phyloP scores from a whole-genome alignment of 2,113 vertebrate species.

The Gymnobelideus leadbeateri region DNA sequence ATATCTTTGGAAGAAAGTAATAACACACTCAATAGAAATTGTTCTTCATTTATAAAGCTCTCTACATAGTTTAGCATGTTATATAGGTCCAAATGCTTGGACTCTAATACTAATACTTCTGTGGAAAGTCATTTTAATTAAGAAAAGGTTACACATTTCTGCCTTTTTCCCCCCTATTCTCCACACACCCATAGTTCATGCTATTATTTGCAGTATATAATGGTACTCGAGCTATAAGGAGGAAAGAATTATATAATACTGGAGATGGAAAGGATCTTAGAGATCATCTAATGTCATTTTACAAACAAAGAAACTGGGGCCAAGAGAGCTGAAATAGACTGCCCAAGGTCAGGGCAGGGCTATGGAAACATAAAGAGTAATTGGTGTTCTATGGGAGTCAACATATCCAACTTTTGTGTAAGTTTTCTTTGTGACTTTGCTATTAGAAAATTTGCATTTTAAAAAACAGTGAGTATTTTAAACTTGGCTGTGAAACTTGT shows the following conservation, averaged over 20 bases:
- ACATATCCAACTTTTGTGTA: neutral
- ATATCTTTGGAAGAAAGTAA: conserved; percentile 43
- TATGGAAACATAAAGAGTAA: neutral
- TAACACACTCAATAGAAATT: conserved; percentile 39
- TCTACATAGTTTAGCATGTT: neutral
- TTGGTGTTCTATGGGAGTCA: neutral
- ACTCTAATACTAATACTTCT: conserved; percentile 37
- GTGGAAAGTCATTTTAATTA: neutral
- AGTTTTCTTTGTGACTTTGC: neutral
- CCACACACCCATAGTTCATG: neutral
- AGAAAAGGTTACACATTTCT: neutral
- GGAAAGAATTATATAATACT: neutral
- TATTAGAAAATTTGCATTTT: neutral
- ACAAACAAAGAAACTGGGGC: neutral
- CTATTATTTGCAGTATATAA: neutral
- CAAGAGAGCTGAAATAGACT: neutral
- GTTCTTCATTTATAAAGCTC: conserved; percentile 60
- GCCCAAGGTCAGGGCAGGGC: neutral
- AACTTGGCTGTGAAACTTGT: neutral
- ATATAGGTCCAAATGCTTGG: conserved; percentile 68
- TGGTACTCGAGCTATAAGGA: neutral
- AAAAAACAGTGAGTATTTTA: neutral
- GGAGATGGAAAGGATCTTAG: neutral
- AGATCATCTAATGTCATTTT: neutral
- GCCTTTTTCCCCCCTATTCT: neutral